Evolutionary conservation across 2,888 invertebrate genomes (phyloP).

Genomic region (Homarus gammarus): DNA sequence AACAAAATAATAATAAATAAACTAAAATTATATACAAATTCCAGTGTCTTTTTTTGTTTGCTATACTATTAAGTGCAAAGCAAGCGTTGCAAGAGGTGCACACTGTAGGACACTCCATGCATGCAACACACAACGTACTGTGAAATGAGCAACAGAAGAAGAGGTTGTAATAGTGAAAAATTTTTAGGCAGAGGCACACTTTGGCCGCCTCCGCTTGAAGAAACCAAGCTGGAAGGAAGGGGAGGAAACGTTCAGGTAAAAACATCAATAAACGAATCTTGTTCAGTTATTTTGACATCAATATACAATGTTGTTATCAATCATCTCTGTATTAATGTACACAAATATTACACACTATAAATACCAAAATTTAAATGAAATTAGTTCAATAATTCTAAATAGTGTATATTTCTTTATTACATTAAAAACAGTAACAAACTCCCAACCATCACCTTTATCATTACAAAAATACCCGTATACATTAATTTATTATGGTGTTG

Average conservation of each 20-base stretch:
- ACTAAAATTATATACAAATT: neutral
- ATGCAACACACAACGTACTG: conserved; percentile 40
- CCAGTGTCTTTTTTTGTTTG: neutral
- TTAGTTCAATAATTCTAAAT: no score
- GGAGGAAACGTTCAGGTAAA: neutral
- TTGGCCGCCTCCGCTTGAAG: conserved; percentile 93
- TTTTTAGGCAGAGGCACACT: conserved; percentile 81
- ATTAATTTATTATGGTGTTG: no score
- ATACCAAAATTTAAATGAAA: no score
- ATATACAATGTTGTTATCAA: no score
- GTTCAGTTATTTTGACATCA: no score
- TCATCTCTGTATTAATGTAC: no score
- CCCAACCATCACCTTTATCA: no score
- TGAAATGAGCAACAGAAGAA: conserved; percentile 36
- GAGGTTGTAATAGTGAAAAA: conserved; percentile 10
- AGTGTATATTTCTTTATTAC: no score
- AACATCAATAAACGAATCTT: no score
- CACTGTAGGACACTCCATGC: conserved; percentile 6
- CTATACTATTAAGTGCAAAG: neutral
- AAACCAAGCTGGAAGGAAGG: conserved; percentile 88
- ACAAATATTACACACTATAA: no score
- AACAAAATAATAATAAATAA: neutral
- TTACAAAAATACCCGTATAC: no score
- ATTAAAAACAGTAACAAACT: no score
- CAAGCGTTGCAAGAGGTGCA: neutral